Evolutionary conservation across 2,113 vertebrate species (phyloP), one percentile per base, ranked within the genome.

Genomic region (Puma concolor): DNA sequence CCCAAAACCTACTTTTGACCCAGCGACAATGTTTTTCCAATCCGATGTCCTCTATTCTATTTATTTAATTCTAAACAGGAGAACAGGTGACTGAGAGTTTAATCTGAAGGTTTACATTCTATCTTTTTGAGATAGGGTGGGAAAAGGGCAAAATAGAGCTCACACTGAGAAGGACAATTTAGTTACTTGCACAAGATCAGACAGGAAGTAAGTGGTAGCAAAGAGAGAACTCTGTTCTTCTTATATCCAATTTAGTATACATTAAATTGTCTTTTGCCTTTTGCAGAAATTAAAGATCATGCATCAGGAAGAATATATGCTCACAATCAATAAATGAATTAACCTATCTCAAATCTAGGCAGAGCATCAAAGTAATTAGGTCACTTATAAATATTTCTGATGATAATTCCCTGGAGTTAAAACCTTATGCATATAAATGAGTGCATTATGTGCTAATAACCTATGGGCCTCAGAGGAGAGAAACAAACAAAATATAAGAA

Each of bases 281-380:
- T 94, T 84, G 9, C 44, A 80, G 36, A 92, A 88, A 79, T 80
- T 88, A 84, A 89, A 94, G 31, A 83, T n/a, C 52, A 69, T 31
- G 54, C 16, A 84, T 11, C 17, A 79, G 66, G 36, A 88, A 54
- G 29, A 88, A 60, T 41, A 88, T 64, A 77, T 15, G 82, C 16
- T 63, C 66, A 96, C 13, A 74, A 57, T 79, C 52, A 88, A 76
- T 48, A 79, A 88, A 21, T 84, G 33, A 92, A 57, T 27, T 88
- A 84, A 79, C n/a, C 33, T 52, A 38, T n/a, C 50, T 25, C 36
- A 77, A 85, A 31, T 82, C 31, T 25, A 21, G 16, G 44, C 33
- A 88, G 60, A n/a, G 3, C 23, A 80, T 50, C 77, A 57, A 50
- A 64, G 27, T 54, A 94, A 85, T 66, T 57, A 63, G 54, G 9